Conservation (phyloP, 2,888 invertebrate species). For the Lysandra bellargus region DNA sequence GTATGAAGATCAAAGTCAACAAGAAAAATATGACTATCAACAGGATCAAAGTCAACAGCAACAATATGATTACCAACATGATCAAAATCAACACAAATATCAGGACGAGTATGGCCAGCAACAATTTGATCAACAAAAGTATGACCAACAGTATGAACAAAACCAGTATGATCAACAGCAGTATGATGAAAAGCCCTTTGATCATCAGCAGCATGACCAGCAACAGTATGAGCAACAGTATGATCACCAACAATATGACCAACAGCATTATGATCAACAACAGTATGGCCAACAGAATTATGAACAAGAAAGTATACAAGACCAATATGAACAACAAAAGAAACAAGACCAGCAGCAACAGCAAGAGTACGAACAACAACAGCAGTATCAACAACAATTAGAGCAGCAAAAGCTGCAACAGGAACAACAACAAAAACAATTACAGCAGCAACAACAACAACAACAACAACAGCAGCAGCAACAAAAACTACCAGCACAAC, state of each 20-base stretch:
- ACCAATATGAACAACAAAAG: constrained; percentile 47
- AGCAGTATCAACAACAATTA: constrained; percentile 48
- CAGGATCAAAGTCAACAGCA: constrained; percentile 44
- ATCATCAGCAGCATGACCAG: constrained; percentile 41
- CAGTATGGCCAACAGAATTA: constrained; percentile 45
- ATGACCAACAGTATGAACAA: constrained; percentile 42
- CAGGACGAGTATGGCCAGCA: constrained; percentile 49
- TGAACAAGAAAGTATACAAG: constrained; percentile 48
- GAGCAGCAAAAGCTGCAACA: constrained; percentile 51
- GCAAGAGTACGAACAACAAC: constrained; percentile 47
- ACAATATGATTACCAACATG: constrained; percentile 40
- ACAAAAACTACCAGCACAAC: constrained; percentile 64
- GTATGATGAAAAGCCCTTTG: background rate
- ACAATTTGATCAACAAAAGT: constrained; percentile 45
- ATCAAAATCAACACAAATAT: constrained; percentile 44
- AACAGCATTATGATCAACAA: constrained; percentile 45
- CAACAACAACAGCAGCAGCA: constrained; percentile 61
- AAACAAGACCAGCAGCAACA: constrained; percentile 50
- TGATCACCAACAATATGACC: constrained; percentile 41
- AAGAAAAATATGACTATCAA: constrained; percentile 41
- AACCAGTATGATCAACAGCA: constrained; percentile 47
- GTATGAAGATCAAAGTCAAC: constrained; percentile 44
- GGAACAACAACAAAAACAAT: constrained; percentile 42
- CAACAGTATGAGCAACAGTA: constrained; percentile 46
- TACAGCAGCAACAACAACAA: constrained; percentile 44